Conservation (phyloP, 2,113 vertebrate species). For the Nothoprocta pentlandii region DNA sequence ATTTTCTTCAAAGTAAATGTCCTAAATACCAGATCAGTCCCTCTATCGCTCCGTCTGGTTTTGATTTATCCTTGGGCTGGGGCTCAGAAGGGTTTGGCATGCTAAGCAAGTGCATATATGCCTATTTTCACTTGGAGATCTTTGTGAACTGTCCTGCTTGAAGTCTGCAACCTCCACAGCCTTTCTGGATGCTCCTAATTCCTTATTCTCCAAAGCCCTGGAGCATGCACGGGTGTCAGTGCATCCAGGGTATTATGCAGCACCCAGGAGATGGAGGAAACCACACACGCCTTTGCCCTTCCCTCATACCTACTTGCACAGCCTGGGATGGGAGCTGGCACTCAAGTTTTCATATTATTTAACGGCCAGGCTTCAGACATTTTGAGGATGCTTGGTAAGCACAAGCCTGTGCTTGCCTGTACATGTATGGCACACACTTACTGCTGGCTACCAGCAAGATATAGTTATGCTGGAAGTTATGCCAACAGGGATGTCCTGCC, state of each 20-base stretch:
- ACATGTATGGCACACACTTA: background rate
- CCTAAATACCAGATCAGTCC: background rate
- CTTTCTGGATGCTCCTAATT: background rate
- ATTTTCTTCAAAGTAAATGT: background rate
- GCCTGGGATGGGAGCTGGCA: background rate
- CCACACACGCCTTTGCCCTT: background rate
- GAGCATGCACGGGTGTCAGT: background rate
- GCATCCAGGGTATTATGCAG: background rate
- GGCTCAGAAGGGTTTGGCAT: background rate
- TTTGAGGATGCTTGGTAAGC: background rate
- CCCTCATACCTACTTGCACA: fast-evolving
- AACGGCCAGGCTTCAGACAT: background rate
- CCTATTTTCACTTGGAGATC: background rate
- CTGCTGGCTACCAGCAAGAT: background rate
- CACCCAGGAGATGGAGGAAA: background rate
- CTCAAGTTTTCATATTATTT: background rate
- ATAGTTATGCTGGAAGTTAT: conserved; percentile 2
- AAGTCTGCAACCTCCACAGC: conserved; percentile 6
- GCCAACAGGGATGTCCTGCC: conserved; percentile 42
- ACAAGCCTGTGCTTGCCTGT: background rate
- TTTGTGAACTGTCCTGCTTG: background rate
- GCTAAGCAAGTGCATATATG: background rate
- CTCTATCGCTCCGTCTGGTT: background rate
- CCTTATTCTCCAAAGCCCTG: background rate
- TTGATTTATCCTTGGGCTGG: background rate